phyloP scores from a whole-genome alignment of 2,797 vertebrate genomes.

The Hozukius guyotensis region DNA sequence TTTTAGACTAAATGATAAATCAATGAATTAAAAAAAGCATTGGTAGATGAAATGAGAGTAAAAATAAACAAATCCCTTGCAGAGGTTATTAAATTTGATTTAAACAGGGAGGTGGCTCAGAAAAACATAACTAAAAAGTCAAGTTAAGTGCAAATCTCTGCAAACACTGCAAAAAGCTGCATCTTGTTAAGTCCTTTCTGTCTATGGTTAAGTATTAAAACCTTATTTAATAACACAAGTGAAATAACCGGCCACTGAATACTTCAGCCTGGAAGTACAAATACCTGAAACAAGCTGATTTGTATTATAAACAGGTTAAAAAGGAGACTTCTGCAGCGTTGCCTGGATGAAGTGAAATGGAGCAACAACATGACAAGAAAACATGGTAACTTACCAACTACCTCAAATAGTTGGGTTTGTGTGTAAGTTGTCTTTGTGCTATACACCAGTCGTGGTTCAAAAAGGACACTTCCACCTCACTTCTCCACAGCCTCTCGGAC shows the following conservation, averaged over 20 bases:
- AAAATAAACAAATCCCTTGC: too few relatives aligned
- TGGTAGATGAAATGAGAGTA: neutral
- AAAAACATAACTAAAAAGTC: neutral
- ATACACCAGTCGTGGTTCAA: neutral
- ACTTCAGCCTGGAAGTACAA: neutral
- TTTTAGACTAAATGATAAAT: neutral
- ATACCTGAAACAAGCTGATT: neutral
- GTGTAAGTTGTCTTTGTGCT: neutral
- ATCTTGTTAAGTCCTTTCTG: neutral
- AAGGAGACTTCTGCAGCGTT: neutral
- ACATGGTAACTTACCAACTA: slow-evolving; percentile 25
- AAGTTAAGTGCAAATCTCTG: neutral
- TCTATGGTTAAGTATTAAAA: neutral
- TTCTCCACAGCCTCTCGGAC: neutral
- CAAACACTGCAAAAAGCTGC: neutral
- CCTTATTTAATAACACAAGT: neutral
- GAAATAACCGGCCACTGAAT: neutral
- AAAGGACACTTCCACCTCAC: slow-evolving; percentile 3
- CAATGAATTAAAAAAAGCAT: neutral
- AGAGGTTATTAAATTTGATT: neutral
- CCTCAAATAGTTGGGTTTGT: neutral
- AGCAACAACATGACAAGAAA: neutral
- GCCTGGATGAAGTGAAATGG: neutral
- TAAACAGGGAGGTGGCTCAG: neutral
- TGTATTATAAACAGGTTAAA: neutral